Evolutionary conservation across 30 jellyfish, hydroid and myxozoan genomes (phyloP).

Genomic region (Nemopilema nomurai): DNA sequence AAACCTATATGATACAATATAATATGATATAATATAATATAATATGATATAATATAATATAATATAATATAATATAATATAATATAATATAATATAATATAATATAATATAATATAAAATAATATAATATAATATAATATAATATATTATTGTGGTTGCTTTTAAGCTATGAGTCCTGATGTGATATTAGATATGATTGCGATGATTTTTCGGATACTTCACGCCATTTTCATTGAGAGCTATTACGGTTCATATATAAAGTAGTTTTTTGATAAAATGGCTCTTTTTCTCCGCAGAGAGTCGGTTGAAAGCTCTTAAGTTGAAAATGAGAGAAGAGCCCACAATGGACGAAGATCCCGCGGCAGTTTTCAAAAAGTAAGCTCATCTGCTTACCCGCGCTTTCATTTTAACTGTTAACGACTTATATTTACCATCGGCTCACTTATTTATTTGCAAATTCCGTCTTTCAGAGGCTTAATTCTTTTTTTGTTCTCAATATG

Average conservation of each 20-base stretch:
- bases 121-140: too few relatives aligned
- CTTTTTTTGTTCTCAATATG: not conserved
- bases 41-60: too few relatives aligned
- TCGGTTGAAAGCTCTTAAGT: conserved; percentile 49
- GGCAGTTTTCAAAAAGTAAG: conserved; percentile 68
- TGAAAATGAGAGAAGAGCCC: conserved; percentile 44
- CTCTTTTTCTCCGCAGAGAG: conserved; percentile 10
- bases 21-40: too few relatives aligned
- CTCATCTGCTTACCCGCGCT: not conserved
- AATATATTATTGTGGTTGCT: too few relatives aligned
- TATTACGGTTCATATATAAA: not conserved
- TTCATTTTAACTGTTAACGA: not conserved
- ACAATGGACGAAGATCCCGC: conserved; percentile 67
- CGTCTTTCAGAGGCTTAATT: not conserved
- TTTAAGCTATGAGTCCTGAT: too few relatives aligned
- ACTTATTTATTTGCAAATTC: not conserved
- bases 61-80: too few relatives aligned
- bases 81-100: too few relatives aligned
- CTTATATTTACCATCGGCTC: not conserved
- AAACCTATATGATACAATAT: too few relatives aligned
- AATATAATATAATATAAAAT: too few relatives aligned
- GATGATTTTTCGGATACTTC: not conserved
- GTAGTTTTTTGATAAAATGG: not conserved
- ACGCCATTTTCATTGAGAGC: not conserved
- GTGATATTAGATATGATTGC: too few relatives aligned